Evolutionary conservation across 1,140 invertebrate species (phyloP).

Genomic region (Drosophila tropicalis): DNA sequence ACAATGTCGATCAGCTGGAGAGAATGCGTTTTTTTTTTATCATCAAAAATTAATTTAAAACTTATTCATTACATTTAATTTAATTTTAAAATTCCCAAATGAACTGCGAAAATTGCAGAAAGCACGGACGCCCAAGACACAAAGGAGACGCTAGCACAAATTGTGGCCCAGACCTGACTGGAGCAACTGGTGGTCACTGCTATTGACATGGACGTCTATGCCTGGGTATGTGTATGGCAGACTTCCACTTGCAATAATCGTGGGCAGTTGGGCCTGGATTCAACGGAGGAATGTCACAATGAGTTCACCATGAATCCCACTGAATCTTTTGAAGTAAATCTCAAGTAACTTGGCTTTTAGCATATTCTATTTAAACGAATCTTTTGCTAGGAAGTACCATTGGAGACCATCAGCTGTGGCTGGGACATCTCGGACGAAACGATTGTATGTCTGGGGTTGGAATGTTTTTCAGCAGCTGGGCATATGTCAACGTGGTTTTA

Average conservation of each 20-base stretch:
- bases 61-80: no score
- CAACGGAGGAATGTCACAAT: constrained; percentile 61
- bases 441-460: constrained; percentile 90
- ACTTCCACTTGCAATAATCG: constrained; percentile 88
- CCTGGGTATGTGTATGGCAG: constrained; percentile 69
- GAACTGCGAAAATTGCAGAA: constrained; percentile 52
- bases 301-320: constrained; percentile 69
- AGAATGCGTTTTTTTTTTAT: no score
- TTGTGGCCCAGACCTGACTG: constrained; percentile 20
- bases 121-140: constrained; percentile 33
- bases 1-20: not conserved
- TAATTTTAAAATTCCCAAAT: no score
- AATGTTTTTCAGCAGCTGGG: constrained; percentile 90
- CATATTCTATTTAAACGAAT: constrained; percentile 85
- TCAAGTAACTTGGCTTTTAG: not conserved
- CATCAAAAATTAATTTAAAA: no score
- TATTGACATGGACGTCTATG: constrained; percentile 57
- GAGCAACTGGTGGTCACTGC: constrained; percentile 64
- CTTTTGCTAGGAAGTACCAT: constrained; percentile 83
- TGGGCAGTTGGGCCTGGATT: constrained; percentile 89
- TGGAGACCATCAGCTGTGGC: constrained; percentile 87
- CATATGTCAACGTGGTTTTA: constrained; percentile 84
- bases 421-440: constrained; percentile 89
- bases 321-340: constrained; percentile 64
- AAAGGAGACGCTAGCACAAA: not conserved